Percentiles rank a stretch among this genome's conserved stretches.
Conservation (phyloP, 2,113 vertebrate species). For the Noturus placidus region DNA sequence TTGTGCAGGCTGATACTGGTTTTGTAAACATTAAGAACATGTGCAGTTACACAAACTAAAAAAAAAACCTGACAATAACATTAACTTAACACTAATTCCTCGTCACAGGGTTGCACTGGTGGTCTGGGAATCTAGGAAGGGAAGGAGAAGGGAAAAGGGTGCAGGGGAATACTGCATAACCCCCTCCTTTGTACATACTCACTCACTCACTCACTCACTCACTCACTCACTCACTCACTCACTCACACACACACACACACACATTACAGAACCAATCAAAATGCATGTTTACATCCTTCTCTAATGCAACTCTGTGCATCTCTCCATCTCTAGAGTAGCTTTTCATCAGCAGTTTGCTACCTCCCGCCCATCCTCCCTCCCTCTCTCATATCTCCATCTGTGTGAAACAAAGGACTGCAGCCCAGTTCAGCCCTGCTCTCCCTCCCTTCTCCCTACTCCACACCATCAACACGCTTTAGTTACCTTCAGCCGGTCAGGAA, state of each 20-base stretch:
- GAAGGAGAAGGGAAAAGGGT: neutral
- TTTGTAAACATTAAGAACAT: constrained; percentile 37
- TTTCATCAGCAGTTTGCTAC: constrained; percentile 40
- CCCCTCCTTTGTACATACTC: constrained; percentile 8
- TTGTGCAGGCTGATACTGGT: constrained; percentile 13
- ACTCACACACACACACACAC: constrained; percentile 17
- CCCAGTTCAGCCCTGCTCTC: neutral
- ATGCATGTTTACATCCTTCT: constrained; percentile 16
- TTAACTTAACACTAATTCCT: neutral
- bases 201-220: constrained; percentile 12
- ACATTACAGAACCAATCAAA: constrained; percentile 35
- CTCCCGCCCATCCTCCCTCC: neutral
- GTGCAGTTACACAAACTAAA: neutral
- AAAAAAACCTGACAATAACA: neutral
- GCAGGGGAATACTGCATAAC: constrained; percentile 19
- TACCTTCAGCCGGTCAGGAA: neutral
- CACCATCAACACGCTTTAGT: constrained; percentile 28
- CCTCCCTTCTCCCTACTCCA: constrained; percentile 14
- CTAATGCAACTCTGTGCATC: constrained; percentile 45
- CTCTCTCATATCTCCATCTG: constrained; percentile 42
- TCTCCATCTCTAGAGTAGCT: constrained; percentile 47
- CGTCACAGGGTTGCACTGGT: constrained; percentile 10
- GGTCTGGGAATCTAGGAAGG: neutral
- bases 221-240: neutral
- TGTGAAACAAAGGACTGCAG: constrained; percentile 55